phyloP scores from a whole-genome alignment of 1,140 invertebrate genomes.

The Bicyclus anynana region DNA sequence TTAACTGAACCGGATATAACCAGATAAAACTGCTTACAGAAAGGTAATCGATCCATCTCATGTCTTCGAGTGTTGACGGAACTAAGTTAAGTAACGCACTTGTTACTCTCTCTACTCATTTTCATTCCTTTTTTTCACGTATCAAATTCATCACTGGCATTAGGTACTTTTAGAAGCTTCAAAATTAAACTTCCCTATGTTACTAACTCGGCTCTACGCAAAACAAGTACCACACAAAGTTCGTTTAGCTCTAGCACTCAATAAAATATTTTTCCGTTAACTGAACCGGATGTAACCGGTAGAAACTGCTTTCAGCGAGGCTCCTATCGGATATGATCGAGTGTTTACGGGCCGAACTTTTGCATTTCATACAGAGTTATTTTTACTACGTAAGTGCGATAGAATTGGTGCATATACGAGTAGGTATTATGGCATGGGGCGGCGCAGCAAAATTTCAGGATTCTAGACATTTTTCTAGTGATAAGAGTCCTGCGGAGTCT shows the following conservation, averaged over 20 bases:
- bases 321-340: constrained; percentile 5
- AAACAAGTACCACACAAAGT: neutral
- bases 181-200: no score
- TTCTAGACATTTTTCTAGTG: no score
- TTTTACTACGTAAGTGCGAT: no score
- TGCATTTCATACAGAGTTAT: neutral
- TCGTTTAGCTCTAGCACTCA: constrained; percentile 29
- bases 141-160: no score
- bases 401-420: no score
- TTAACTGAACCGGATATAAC: constrained; percentile 26
- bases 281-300: constrained; percentile 27
- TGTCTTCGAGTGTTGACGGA: neutral
- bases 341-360: neutral
- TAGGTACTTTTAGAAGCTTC: no score
- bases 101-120: no score
- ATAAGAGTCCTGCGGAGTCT: no score
- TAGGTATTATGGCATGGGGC: no score
- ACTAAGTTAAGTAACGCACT: no score
- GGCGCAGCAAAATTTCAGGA: no score
- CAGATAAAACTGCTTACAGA: constrained; percentile 26
- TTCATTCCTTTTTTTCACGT: no score
- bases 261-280: constrained; percentile 32
- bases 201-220: constrained; percentile 7
- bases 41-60: neutral
- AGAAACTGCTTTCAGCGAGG: constrained; percentile 21